Conservation (phyloP, 2,888 invertebrate genomes). For the Strigamia maritima region DNA sequence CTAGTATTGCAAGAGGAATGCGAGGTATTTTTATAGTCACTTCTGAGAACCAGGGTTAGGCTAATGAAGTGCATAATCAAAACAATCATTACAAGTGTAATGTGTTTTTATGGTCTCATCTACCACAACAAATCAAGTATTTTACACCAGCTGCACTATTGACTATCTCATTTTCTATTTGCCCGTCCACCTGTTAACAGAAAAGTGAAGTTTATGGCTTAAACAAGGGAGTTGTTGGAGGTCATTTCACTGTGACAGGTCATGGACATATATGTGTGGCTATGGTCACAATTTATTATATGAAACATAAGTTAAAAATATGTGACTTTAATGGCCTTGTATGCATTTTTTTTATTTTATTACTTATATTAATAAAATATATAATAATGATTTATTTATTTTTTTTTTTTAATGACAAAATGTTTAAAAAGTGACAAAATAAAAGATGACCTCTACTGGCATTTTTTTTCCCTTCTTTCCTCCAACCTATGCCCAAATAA, state of each 20-base stretch:
- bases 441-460: neutral
- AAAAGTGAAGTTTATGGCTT: constrained; percentile 9
- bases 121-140: neutral
- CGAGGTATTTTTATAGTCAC: neutral
- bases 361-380: no score
- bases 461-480: neutral
- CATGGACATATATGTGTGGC: constrained; percentile 1
- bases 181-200: neutral
- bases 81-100: neutral
- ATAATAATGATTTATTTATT: no score
- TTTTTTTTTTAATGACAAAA: neutral
- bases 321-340: neutral
- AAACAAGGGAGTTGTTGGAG: neutral
- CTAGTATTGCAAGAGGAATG: neutral
- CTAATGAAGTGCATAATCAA: neutral
- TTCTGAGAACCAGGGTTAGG: neutral
- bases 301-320: neutral
- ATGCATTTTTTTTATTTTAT: neutral
- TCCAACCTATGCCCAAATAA: constrained; percentile 3
- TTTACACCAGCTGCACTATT: neutral
- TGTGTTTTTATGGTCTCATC: neutral
- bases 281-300: neutral
- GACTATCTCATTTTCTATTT: neutral
- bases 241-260: constrained; percentile 19
- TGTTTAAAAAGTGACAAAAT: neutral